Base-by-base conservation (phyloP, 2,797 vertebrate genomes). In the Melanotaenia pygmaea region DNA sequence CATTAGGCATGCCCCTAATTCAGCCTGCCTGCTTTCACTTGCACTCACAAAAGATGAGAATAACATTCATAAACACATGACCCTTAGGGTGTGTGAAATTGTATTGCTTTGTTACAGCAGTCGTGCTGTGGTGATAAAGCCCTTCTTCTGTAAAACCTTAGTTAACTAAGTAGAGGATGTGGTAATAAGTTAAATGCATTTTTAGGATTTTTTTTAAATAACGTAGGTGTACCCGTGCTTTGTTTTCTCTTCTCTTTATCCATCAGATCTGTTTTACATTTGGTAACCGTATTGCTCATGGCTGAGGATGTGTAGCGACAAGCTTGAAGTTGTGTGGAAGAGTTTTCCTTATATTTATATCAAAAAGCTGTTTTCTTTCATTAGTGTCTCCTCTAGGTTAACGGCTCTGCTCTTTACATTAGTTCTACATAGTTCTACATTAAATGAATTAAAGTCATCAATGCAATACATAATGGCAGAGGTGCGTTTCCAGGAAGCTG, bases 1-100 rank as follows among this genome's bases (percentile, higher is more conserved):
- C 84, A 83, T 53, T 67, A 43, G 83, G 76, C 74, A 77, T 62
- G 68, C 64, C 66, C 79, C 14, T 81, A 72, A 79, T 79, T 84
- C 64, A 66, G 47, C 70, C 40, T 0, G 8, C 63, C 58, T 67
- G 53, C 68, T 80, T 56, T 73, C 4, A 9, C 83, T 83, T 77
- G 78, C 58, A 59, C 74, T 69, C 73, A 74, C 72, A 80, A 76
- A 79, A 32, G 77, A 83, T 58, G 74, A 78, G 37, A 43, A 65
- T 50, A 50, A 50, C 45, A 50, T 50, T 22, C 18, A 20, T 20
- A 20, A 50, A 50, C 47, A 50, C 18, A 22, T 22, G 61, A 53
- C 67, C 72, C 77, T 28, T 62, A 63, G 57, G 54, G 64, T 56
- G 12, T 50, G 40, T n/a, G 43, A 26, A 61, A 26, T 53, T 43